Conservation (phyloP, 2,113 vertebrate genomes). For the Proteles cristata region DNA sequence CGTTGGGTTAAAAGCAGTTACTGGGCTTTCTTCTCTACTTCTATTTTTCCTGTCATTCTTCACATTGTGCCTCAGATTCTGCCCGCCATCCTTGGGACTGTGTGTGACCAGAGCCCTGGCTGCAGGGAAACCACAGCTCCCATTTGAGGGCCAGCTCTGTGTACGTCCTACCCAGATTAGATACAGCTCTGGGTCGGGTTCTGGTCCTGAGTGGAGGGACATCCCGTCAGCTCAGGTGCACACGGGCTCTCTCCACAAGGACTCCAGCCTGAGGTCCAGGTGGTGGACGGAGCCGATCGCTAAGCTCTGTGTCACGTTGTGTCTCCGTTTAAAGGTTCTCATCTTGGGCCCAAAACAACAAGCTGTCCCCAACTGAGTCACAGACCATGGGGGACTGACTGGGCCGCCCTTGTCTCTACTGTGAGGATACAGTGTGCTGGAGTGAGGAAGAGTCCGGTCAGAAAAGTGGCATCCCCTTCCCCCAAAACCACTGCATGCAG, state of each 20-base stretch:
- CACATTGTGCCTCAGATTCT: neutral
- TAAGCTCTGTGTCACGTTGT: neutral
- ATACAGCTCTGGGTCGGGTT: neutral
- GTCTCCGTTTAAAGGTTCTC: neutral
- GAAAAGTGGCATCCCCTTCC: neutral
- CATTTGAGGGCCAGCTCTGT: rapidly evolving
- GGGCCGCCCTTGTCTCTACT: neutral
- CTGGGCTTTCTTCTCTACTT: neutral
- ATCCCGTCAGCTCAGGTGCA: neutral
- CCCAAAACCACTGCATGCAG: too few species aligned
- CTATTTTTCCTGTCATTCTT: neutral
- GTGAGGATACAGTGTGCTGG: rapidly evolving
- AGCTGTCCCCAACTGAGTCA: neutral
- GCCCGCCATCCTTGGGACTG: neutral
- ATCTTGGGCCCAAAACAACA: neutral
- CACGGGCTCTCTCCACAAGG: neutral
- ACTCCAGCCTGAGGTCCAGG: neutral
- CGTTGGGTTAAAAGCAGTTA: neutral
- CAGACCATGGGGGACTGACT: too few species aligned
- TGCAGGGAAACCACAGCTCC: neutral
- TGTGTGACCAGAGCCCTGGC: too few species aligned
- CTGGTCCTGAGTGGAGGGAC: neutral
- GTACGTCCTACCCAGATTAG: neutral
- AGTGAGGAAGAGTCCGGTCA: neutral
- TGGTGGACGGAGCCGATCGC: rapidly evolving